A percentile compares a stretch with the other conserved stretches of the same genome.
phyloP scores from a whole-genome alignment of 2,797 vertebrate species.

The Bufotes viridis region DNA sequence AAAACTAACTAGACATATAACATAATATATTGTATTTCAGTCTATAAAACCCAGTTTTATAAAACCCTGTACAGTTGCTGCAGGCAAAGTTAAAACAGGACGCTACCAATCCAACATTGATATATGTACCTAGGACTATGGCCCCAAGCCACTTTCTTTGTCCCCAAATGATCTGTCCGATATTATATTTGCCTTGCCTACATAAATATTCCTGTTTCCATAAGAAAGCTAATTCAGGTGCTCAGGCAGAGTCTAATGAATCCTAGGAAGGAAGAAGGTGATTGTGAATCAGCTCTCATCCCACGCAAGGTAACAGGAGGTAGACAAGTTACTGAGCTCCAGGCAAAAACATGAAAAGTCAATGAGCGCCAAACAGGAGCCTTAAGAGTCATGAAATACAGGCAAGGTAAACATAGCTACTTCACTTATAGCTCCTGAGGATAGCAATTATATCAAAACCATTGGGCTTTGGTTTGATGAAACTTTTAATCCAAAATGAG shows the following conservation, averaged over 20 bases:
- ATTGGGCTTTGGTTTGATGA: neutral
- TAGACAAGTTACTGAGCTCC: neutral
- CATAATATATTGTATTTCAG: neutral
- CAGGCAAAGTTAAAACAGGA: neutral
- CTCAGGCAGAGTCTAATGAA: neutral
- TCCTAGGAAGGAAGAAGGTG: neutral
- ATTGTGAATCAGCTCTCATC: neutral
- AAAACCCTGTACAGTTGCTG: neutral
- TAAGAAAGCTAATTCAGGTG: neutral
- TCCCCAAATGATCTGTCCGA: neutral
- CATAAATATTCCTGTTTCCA: neutral
- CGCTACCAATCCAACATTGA: neutral
- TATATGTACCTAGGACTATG: neutral
- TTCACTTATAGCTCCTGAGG: neutral
- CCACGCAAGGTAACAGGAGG: neutral
- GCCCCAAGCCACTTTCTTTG: neutral
- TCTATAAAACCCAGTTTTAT: neutral
- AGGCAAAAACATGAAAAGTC: slow-evolving; percentile 7
- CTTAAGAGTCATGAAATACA: neutral
- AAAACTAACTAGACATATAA: neutral
- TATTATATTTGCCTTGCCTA: neutral
- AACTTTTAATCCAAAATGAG: neutral
- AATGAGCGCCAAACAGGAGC: neutral
- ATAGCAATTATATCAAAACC: neutral
- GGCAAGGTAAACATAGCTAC: neutral